phyloP scores from a whole-genome alignment of 2,888 invertebrate genomes.

The Lasioglossum morio region DNA sequence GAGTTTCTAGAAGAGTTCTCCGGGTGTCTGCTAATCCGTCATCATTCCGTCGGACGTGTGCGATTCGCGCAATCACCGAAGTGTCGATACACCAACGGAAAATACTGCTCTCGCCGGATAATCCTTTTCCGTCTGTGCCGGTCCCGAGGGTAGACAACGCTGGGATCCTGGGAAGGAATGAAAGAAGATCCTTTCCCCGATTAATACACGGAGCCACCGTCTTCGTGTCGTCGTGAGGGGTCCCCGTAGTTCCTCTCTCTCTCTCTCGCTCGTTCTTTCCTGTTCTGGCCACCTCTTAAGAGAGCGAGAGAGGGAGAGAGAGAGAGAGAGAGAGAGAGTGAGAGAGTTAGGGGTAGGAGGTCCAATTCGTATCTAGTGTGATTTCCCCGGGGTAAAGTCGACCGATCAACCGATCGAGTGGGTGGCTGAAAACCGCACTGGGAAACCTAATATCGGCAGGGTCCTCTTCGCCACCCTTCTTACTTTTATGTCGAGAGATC shows the following conservation, averaged over 20 bases:
- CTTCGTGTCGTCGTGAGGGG: conserved; percentile 65
- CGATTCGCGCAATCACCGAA: conserved; percentile 66
- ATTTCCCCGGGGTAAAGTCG: conserved; percentile 83
- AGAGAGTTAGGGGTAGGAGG: not conserved
- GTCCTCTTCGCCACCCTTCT: conserved; percentile 55
- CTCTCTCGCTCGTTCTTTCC: not conserved
- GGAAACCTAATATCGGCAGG: conserved; percentile 83
- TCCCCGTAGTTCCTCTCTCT: conserved; percentile 15
- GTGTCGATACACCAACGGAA: conserved; percentile 67
- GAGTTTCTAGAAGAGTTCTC: not conserved
- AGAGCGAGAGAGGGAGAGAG: conserved; percentile 59
- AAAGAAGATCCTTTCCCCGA: conserved; percentile 71
- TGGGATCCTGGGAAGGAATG: conserved; percentile 62
- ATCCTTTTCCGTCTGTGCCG: conserved; percentile 65
- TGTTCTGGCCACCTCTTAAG: conserved; percentile 62
- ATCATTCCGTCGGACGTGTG: conserved; percentile 39
- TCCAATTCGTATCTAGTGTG: conserved; percentile 82
- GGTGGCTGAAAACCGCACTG: conserved; percentile 84
- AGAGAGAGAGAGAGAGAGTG: too few relatives aligned
- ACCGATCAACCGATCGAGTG: conserved; percentile 83
- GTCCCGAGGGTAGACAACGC: conserved; percentile 35
- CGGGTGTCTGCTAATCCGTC: conserved; percentile 31
- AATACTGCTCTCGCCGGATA: conserved; percentile 64
- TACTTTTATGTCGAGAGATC: conserved; percentile 63
- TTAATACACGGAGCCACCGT: conserved; percentile 67